Percentiles rank a stretch among this genome's conserved stretches.
These are phyloP conservation scores for Mimachlamys varia DNA, from an alignment of 2,888 invertebrate genomes.

Conservation along the genomic window DNA sequence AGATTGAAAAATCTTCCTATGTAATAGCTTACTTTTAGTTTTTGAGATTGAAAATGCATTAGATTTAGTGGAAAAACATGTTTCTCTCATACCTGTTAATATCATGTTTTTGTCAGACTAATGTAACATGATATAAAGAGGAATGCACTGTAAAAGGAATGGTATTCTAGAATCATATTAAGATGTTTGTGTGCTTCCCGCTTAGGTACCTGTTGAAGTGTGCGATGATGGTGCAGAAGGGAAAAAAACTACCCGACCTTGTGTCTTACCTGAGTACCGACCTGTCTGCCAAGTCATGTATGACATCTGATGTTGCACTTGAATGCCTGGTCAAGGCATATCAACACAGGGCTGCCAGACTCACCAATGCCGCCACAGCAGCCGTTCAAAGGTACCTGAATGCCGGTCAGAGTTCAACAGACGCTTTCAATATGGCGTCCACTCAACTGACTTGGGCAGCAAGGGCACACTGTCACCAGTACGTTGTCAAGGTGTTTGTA, in stretches of 20 bases:
- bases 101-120: no score
- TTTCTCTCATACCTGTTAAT: no score
- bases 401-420: neutral
- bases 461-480: conserved; percentile 91
- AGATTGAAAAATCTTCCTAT: no score
- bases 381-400: neutral
- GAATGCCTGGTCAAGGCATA: conserved; percentile 37
- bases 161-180: no score
- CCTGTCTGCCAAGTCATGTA: conserved; percentile 7
- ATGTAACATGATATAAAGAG: no score
- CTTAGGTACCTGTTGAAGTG: conserved; percentile 74
- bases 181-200: neutral
- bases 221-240: conserved; percentile 56
- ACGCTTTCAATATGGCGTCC: neutral
- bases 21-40: no score
- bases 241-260: conserved; percentile 63
- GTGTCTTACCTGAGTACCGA: conserved; percentile 63
- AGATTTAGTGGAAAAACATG: no score
- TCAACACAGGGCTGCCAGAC: conserved; percentile 41
- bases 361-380: neutral
- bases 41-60: no score
- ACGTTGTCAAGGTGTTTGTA: conserved; percentile 88
- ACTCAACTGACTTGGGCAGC: neutral
- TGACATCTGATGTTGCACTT: conserved; percentile 32
- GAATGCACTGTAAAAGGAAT: no score